A percentile compares a stretch with the other conserved stretches of the same genome.
Conservation (phyloP, 2,888 invertebrate species). For the Yponomeuta malinellus region DNA sequence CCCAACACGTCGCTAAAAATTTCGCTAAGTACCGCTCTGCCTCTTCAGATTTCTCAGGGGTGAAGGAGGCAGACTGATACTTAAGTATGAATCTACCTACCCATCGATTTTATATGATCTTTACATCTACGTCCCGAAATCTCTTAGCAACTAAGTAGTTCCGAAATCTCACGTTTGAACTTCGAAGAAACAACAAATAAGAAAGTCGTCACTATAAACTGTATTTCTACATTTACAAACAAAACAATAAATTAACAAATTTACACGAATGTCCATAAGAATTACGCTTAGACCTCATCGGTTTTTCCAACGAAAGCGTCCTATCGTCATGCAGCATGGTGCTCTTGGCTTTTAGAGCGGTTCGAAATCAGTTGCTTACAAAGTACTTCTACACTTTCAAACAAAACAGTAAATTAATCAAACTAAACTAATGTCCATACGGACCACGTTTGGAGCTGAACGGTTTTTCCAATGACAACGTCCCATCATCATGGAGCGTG, state of each 20-base stretch:
- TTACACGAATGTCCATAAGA: neutral
- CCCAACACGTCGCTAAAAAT: too few relatives aligned
- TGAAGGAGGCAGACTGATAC: too few relatives aligned
- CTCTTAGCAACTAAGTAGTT: too few relatives aligned
- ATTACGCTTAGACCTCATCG: constrained; percentile 20
- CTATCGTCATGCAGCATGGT: neutral
- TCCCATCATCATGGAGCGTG: constrained; percentile 59
- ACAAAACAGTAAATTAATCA: neutral
- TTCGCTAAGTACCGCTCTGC: too few relatives aligned
- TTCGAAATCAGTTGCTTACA: constrained; percentile 39
- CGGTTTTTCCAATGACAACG: constrained; percentile 49
- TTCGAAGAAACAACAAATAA: neutral
- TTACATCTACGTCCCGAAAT: too few relatives aligned
- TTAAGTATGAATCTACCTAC: too few relatives aligned
- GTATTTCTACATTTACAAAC: neutral
- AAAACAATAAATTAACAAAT: constrained; percentile 7
- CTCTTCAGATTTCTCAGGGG: too few relatives aligned
- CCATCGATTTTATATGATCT: too few relatives aligned
- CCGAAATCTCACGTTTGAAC: too few relatives aligned
- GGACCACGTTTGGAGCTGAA: constrained; percentile 21
- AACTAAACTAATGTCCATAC: neutral
- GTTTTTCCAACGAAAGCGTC: neutral
- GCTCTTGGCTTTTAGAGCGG: neutral
- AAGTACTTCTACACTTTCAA: neutral
- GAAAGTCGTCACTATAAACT: neutral